Conservation (phyloP, 2,888 invertebrate genomes). For the Morpho achilles region DNA sequence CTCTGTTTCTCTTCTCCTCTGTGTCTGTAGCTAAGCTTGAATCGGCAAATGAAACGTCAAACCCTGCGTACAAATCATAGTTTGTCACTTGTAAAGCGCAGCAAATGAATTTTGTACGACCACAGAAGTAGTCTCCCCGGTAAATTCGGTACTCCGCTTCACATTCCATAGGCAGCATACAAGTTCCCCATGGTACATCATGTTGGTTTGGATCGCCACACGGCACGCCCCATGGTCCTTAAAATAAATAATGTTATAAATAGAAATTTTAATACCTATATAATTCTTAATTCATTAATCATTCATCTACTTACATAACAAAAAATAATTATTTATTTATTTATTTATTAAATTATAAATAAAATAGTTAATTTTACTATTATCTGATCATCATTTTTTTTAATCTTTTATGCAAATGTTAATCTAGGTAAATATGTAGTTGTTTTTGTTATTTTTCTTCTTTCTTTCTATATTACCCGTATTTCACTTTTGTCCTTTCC, state of each 20-base stretch:
- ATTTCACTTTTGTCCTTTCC: no score
- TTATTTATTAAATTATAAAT: no score
- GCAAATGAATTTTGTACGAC: conserved; percentile 55
- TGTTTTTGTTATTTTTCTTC: no score
- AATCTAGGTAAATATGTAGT: no score
- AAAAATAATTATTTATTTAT: no score
- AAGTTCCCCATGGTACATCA: conserved; percentile 65
- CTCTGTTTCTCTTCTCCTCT: conserved; percentile 38
- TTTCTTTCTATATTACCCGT: no score
- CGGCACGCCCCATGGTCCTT: conserved; percentile 66
- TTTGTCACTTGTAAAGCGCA: conserved; percentile 51
- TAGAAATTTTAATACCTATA: no score
- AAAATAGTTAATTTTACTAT: no score
- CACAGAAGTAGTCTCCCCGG: conserved; percentile 61
- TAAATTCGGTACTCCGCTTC: conserved; percentile 60
- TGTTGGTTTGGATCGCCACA: conserved; percentile 67
- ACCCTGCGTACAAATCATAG: conserved; percentile 61
- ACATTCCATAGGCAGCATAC: conserved; percentile 57
- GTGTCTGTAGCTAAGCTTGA: conserved; percentile 48
- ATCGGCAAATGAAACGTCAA: conserved; percentile 57
- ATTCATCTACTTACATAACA: no score
- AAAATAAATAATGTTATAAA: conserved; percentile 22
- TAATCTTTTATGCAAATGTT: no score
- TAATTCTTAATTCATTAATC: no score
- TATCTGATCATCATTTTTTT: no score